Evolutionary conservation across 2,888 invertebrate species (phyloP).

Genomic region (Lithophane leautieri): DNA sequence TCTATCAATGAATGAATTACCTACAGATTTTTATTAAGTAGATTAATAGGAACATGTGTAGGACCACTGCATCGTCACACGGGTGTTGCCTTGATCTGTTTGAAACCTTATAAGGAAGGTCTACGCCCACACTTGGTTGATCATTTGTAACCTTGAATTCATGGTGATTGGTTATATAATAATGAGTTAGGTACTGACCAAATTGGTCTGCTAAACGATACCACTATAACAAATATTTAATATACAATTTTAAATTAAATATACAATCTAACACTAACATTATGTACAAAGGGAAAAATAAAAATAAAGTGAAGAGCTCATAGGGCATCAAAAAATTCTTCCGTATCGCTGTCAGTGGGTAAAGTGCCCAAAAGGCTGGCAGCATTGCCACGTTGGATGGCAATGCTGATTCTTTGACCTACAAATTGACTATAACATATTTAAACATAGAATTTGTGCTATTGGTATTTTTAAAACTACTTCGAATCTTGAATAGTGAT

Average conservation of each 20-base stretch:
- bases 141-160: slow-evolving; percentile 16
- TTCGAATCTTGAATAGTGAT: neutral
- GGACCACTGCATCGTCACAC: neutral
- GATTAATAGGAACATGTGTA: neutral
- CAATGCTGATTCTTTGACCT: too few relatives aligned
- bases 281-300: too few relatives aligned
- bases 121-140: slow-evolving; percentile 6
- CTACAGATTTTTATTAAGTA: too few relatives aligned
- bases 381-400: too few relatives aligned
- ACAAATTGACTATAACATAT: too few relatives aligned
- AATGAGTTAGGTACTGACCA: slow-evolving; percentile 14
- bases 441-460: neutral
- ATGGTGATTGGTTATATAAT: neutral
- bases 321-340: too few relatives aligned
- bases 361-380: too few relatives aligned
- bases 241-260: too few relatives aligned
- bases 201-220: neutral
- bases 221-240: too few relatives aligned
- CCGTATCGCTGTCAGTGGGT: too few relatives aligned
- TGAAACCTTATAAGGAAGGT: neutral
- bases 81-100: neutral
- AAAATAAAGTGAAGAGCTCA: too few relatives aligned
- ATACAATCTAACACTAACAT: too few relatives aligned
- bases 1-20: neutral
- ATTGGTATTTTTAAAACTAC: neutral